These are phyloP conservation scores for Eulemur mongoz DNA, from an alignment of 2,797 vertebrate species.

Conservation along the genomic window DNA sequence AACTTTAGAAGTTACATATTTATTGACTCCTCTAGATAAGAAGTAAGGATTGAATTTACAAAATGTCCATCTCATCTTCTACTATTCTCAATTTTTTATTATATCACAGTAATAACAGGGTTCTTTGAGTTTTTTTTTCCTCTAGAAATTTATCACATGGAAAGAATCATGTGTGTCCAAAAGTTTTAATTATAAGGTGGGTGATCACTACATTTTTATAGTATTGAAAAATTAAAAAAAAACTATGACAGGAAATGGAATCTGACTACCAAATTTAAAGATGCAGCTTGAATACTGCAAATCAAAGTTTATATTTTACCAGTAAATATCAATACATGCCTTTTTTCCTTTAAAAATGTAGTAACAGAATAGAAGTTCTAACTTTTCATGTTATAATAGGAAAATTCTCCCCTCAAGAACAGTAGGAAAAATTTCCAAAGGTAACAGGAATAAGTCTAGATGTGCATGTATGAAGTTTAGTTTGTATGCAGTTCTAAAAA, in stretches of 20 bases:
- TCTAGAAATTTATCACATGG: neutral
- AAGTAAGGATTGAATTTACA: neutral
- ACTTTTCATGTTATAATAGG: neutral
- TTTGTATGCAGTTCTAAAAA: neutral
- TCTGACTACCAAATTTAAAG: neutral
- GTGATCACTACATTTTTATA: neutral
- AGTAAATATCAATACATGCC: neutral
- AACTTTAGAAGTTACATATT: neutral
- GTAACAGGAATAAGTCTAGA: neutral
- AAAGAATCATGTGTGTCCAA: neutral
- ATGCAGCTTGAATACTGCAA: neutral
- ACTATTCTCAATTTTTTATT: neutral
- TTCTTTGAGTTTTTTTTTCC: neutral
- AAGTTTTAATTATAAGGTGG: neutral
- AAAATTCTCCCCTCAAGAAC: neutral
- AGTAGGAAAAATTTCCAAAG: neutral
- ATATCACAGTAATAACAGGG: neutral
- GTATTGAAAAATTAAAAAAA: neutral
- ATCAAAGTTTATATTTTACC: conserved; percentile 30
- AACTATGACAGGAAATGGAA: neutral
- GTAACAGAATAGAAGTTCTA: neutral
- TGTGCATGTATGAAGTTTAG: neutral
- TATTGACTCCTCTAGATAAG: neutral
- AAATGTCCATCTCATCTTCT: neutral
- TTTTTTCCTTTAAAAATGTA: neutral